Evolutionary conservation across 2,888 invertebrate genomes (phyloP).

Genomic region (Lottia scabra): DNA sequence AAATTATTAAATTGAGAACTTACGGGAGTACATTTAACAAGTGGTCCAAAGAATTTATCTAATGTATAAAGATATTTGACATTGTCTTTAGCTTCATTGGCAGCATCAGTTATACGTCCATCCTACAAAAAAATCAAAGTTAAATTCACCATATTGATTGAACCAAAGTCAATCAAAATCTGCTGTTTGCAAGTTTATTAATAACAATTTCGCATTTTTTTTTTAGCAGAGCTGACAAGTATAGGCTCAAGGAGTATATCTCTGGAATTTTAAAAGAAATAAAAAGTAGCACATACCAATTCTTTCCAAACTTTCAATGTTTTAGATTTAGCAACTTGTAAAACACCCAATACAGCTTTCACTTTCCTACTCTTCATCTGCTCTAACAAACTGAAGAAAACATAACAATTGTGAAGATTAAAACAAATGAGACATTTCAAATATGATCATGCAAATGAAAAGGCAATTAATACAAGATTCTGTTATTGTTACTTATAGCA

Average conservation of each 20-base stretch:
- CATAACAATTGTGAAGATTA: too few relatives aligned
- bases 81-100: conserved; percentile 95
- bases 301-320: conserved; percentile 66
- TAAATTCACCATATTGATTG: too few relatives aligned
- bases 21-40: conserved; percentile 93
- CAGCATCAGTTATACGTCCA: conserved; percentile 91
- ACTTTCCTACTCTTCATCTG: conserved; percentile 68
- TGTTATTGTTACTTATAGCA: too few relatives aligned
- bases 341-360: conserved; percentile 67
- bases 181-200: too few relatives aligned
- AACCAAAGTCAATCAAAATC: too few relatives aligned
- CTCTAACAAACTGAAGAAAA: conserved; percentile 62
- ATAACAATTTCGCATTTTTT: too few relatives aligned
- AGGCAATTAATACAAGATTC: too few relatives aligned
- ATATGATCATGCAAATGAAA: too few relatives aligned
- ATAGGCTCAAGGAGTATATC: too few relatives aligned
- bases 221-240: too few relatives aligned
- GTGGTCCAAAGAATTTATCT: conserved; percentile 93
- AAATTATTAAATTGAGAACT: too few relatives aligned
- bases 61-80: conserved; percentile 94
- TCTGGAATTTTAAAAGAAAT: neutral
- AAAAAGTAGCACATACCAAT: conserved; percentile 48
- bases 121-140: conserved; percentile 71
- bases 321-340: conserved; percentile 68
- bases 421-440: too few relatives aligned